phyloP scores from a whole-genome alignment of 1,140 invertebrate genomes.

The Acromyrmex charruanus region DNA sequence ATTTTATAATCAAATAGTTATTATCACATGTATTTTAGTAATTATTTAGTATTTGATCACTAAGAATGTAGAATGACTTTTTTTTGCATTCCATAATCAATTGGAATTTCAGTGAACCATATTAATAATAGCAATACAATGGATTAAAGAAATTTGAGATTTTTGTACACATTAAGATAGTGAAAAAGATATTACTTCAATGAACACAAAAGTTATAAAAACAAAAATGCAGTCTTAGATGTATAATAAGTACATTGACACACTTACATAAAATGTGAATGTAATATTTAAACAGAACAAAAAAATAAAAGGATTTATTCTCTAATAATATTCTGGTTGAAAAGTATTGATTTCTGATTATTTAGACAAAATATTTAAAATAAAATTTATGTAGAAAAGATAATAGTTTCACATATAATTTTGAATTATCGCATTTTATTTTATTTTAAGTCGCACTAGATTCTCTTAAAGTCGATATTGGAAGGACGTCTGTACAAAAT shows the following conservation, averaged over 20 bases:
- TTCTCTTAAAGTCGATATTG: no score
- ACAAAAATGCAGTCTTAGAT: not conserved
- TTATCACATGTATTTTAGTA: not conserved
- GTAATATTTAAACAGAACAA: not conserved
- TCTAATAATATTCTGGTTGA: not conserved
- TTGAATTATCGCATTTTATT: not conserved
- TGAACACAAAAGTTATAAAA: slow-evolving; percentile 1
- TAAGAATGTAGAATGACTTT: no score
- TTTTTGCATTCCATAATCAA: not conserved
- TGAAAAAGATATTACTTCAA: not conserved
- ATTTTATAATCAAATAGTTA: not conserved
- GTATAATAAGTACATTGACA: not conserved
- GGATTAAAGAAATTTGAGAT: not conserved
- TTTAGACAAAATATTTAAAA: not conserved
- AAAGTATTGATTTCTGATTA: not conserved
- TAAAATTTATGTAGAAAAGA: slow-evolving; percentile 1
- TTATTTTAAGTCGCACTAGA: not conserved
- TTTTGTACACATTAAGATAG: not conserved
- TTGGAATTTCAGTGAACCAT: not conserved
- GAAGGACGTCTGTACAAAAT: no score
- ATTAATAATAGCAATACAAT: not conserved
- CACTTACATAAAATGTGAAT: not conserved
- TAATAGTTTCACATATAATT: not conserved
- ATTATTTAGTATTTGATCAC: not conserved
- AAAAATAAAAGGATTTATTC: slow-evolving; percentile 37